phyloP scores from a whole-genome alignment of 2,797 vertebrate genomes.

The Geotrypetes seraphini region DNA sequence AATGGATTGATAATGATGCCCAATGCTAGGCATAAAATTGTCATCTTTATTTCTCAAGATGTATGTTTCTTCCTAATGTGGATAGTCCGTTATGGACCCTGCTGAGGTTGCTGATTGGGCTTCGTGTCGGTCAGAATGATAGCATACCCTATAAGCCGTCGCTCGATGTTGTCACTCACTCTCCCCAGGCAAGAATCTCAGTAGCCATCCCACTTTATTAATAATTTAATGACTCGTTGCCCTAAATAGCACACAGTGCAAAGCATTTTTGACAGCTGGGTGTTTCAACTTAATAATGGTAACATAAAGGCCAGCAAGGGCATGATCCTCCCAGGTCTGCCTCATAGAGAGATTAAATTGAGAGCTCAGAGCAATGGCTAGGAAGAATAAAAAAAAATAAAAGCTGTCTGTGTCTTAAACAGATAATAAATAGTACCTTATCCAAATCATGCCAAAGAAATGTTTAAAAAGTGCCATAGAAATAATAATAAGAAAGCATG shows the following conservation, averaged over 20 bases:
- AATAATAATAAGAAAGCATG: too few relatives aligned
- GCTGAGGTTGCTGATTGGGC: not conserved
- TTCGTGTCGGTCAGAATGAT: constrained; percentile 6
- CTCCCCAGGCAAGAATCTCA: constrained; percentile 8
- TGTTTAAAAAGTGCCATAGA: too few relatives aligned
- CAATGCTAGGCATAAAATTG: not conserved
- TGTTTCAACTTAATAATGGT: constrained; percentile 27
- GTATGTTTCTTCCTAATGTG: constrained; percentile 1
- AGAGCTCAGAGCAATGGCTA: constrained; percentile 12
- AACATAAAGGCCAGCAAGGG: constrained; percentile 25
- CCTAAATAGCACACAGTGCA: not conserved
- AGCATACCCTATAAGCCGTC: constrained; percentile 1
- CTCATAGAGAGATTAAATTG: constrained; percentile 31
- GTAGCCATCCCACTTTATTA: constrained; percentile 10
- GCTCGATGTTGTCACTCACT: not conserved
- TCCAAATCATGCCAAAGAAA: too few relatives aligned
- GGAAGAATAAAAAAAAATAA: constrained; percentile 3
- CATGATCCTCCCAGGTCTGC: constrained; percentile 5
- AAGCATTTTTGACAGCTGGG: constrained; percentile 19
- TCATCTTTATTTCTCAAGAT: not conserved
- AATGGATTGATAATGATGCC: not conserved
- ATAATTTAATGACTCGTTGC: constrained; percentile 13
- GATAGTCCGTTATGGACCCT: not conserved
- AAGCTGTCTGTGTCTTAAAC: not conserved
- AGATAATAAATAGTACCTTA: too few relatives aligned